These are phyloP conservation scores for Dromaius novaehollandiae DNA, from an alignment of 2,113 vertebrate genomes.

Conservation along the genomic window DNA sequence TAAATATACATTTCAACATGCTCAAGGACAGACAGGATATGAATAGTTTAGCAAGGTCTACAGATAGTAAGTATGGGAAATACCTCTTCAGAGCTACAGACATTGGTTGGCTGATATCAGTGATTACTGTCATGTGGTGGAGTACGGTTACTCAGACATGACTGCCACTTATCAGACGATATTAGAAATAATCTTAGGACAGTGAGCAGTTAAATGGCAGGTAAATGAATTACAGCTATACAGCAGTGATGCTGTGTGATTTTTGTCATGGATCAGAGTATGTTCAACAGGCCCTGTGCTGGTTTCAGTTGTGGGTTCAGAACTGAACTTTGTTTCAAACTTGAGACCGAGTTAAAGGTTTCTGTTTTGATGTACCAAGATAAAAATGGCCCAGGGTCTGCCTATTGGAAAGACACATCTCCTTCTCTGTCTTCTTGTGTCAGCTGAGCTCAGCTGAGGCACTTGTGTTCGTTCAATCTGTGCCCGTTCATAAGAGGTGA, in stretches of 20 bases:
- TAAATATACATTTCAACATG: neutral
- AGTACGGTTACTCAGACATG: conserved; percentile 51
- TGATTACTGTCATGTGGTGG: conserved; percentile 53
- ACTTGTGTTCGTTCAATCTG: neutral
- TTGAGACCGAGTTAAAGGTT: neutral
- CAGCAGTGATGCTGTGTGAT: neutral
- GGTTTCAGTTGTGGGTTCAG: neutral
- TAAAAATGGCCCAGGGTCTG: neutral
- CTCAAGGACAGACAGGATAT: neutral
- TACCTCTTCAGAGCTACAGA: conserved; percentile 11
- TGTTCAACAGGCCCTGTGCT: neutral
- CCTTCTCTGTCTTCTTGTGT: neutral
- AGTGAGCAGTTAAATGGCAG: conserved; percentile 36
- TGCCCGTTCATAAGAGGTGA: neutral
- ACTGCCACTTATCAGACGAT: conserved; percentile 50
- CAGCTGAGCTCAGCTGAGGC: neutral
- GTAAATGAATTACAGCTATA: conserved; percentile 41
- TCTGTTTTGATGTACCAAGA: neutral
- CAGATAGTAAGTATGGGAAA: neutral
- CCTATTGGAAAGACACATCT: neutral
- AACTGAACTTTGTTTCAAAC: neutral
- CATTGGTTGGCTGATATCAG: conserved; percentile 37
- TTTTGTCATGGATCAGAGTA: conserved; percentile 35
- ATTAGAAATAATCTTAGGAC: conserved; percentile 48
- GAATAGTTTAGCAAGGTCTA: neutral